Base-by-base conservation (phyloP, 1,140 invertebrate species). In the Marisa cornuarietis region DNA sequence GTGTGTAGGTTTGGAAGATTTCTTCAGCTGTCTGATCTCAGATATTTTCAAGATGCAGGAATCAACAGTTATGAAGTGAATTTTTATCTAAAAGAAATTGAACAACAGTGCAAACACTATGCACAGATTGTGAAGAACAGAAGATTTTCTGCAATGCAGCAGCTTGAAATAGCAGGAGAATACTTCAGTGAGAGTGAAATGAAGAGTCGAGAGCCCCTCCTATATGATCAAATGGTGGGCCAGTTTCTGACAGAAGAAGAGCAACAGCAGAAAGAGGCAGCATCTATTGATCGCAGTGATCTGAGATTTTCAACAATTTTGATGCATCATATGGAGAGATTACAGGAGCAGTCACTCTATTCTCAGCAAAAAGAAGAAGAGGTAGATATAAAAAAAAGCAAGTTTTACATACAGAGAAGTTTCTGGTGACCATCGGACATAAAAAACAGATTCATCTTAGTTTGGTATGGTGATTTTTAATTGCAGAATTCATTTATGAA, bases 141-240 rank as follows among this genome's bases (percentile, higher is more conserved):
- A 83, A 92, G 97, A 71, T 98, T 94, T 89, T 93, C 95, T 87
- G 96, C 96, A 16, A 91, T 98, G 86, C 94, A 95, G 83, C 92
- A 94, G 85, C 89, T 98, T 65, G 91, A 96, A 65, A 87, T 91
- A 42, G 93, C 95, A 79, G 93, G 95, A 63, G 92, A 93, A 49
- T 98, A 98, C 91, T 98, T 98, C 85, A 95, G 94, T 89, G 96
- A 98, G 88, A 93, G 93, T 79, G 95, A 97, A 93, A 98, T 98
- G 96, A 96, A 96, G 93, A 95, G 94, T 83, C 90, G 97, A 82
- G 96, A 97, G 91, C 97, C 97, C 1, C 92, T 96, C 75, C 89
- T 98, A 0, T 98, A 96, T 92, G 95, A 98, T 76, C 94, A 97
- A 85, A 91, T 98, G 77, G 92, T 98, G 76, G 96, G 96, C 0